Conservation (phyloP, 2,113 vertebrate genomes). For the Raja brachyura region DNA sequence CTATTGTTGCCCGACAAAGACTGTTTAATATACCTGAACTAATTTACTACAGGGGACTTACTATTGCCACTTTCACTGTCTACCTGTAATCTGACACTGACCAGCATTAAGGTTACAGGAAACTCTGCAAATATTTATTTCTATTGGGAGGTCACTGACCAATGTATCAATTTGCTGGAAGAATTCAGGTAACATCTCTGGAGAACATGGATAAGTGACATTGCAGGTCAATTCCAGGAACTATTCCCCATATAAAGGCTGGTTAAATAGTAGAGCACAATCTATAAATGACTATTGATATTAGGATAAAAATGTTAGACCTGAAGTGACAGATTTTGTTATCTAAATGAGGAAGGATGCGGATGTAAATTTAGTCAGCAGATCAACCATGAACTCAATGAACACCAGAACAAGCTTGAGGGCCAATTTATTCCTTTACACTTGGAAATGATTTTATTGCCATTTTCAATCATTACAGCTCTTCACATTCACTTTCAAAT, state of each 20-base stretch:
- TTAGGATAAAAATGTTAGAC: too few species aligned
- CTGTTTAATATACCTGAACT: background rate
- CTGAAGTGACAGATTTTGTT: too few species aligned
- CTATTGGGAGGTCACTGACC: background rate
- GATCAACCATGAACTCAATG: too few species aligned
- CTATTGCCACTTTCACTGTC: background rate
- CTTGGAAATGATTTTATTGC: background rate
- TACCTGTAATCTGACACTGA: background rate
- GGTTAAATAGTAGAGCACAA: too few species aligned
- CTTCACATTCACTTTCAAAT: background rate
- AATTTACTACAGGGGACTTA: background rate
- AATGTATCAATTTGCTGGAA: background rate
- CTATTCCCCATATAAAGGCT: too few species aligned
- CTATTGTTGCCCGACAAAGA: background rate
- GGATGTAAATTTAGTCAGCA: too few species aligned
- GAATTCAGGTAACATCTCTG: too few species aligned
- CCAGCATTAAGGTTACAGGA: background rate
- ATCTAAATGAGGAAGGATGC: too few species aligned
- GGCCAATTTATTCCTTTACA: background rate
- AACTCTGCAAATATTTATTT: background rate
- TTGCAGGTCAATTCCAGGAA: too few species aligned
- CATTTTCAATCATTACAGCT: background rate
- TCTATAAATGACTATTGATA: too few species aligned
- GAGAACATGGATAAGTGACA: too few species aligned
- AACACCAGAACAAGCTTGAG: too few species aligned